Percentiles rank a stretch among this genome's conserved stretches.
Evolutionary conservation across 1,140 invertebrate genomes (phyloP).

Genomic region (Brachionus rubens): DNA sequence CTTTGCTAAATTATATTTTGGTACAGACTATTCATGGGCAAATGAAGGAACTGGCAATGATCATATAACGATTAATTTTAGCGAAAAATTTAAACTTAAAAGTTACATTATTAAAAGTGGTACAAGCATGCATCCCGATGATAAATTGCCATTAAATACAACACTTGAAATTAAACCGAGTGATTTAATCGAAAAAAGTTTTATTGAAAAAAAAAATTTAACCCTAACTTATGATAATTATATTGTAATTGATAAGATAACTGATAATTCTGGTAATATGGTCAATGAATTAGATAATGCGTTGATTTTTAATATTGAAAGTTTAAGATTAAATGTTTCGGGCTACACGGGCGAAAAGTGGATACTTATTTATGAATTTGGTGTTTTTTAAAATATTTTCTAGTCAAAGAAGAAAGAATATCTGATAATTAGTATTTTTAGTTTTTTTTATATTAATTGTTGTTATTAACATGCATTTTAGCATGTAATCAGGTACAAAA

Average conservation of each 20-base stretch:
- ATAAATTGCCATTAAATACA: slow-evolving; percentile 10
- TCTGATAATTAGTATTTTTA: too few relatives aligned
- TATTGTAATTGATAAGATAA: not conserved
- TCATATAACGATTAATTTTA: slow-evolving; percentile 72
- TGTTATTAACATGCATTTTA: too few relatives aligned
- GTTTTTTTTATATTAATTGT: too few relatives aligned
- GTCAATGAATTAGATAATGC: not conserved
- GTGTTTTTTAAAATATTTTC: not conserved
- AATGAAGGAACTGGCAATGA: slow-evolving; percentile 78
- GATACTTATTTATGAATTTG: slow-evolving; percentile 33
- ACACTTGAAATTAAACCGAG: slow-evolving; percentile 5
- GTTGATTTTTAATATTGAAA: not conserved
- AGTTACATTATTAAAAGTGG: slow-evolving; percentile 33
- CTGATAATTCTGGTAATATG: not conserved
- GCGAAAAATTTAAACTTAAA: not conserved
- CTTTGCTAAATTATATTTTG: slow-evolving; percentile 76
- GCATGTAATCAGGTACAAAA: too few relatives aligned
- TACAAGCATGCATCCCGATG: slow-evolving; percentile 9
- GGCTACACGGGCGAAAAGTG: not conserved
- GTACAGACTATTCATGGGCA: slow-evolving; percentile 88
- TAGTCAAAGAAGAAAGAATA: too few relatives aligned
- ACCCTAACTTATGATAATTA: not conserved
- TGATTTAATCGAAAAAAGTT: not conserved
- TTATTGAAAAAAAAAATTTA: not conserved
- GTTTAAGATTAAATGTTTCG: not conserved